These are phyloP conservation scores for Oryzias dopingdopingensis DNA, from an alignment of 2,797 vertebrate genomes.

Conservation along the genomic window DNA sequence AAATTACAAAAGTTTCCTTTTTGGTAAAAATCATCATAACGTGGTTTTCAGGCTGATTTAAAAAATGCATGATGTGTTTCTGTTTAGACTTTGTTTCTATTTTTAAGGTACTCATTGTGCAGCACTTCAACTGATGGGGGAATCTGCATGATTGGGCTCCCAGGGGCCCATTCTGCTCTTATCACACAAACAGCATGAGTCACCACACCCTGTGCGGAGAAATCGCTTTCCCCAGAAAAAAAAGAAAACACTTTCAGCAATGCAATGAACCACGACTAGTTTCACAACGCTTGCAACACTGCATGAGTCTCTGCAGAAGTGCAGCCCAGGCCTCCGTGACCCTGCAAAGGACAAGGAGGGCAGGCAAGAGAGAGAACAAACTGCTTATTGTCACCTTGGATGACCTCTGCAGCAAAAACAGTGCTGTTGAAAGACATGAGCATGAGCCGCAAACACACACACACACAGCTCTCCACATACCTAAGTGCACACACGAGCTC, in stretches of 20 bases:
- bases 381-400: slow-evolving; percentile 44
- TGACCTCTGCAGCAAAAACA: slow-evolving; percentile 48
- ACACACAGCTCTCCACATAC: background rate
- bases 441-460: slow-evolving; percentile 31
- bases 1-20: too few relatives aligned
- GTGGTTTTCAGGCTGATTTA: too few relatives aligned
- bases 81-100: slow-evolving; percentile 33
- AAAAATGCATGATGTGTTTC: background rate
- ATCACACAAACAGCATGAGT: slow-evolving; percentile 53
- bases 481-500: slow-evolving; percentile 4
- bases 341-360: slow-evolving; percentile 25
- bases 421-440: slow-evolving; percentile 40
- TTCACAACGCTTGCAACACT: slow-evolving; percentile 46
- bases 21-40: too few relatives aligned
- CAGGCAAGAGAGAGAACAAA: slow-evolving; percentile 17
- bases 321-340: slow-evolving; percentile 51
- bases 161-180: slow-evolving; percentile 60
- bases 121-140: slow-evolving; percentile 14
- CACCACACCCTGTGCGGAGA: slow-evolving; percentile 64
- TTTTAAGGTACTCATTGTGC: slow-evolving; percentile 43
- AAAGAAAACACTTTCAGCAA: slow-evolving; percentile 51
- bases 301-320: slow-evolving; percentile 50
- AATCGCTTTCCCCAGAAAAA: slow-evolving; percentile 57
- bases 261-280: slow-evolving; percentile 37
- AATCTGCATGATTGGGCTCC: slow-evolving; percentile 58